Conservation (phyloP, 1,140 invertebrate genomes). For the Drosophila athabasca region DNA sequence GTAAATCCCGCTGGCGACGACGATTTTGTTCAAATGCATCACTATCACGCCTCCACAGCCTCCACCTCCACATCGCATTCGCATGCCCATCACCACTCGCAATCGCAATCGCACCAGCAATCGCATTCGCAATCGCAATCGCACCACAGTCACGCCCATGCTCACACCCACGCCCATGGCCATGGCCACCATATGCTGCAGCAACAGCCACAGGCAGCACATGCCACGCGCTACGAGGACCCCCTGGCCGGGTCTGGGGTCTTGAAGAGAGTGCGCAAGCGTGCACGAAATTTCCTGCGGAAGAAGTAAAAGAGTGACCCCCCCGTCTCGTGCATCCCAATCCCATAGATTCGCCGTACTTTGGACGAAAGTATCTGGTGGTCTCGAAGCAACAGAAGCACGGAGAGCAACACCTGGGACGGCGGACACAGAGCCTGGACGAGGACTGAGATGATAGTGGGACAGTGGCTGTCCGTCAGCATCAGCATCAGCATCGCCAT, state of each 20-base stretch:
- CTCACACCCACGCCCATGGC: constrained; percentile 20
- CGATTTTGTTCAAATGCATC: constrained; percentile 67
- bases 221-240: too few species aligned
- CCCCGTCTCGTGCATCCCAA: constrained; percentile 17
- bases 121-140: constrained; percentile 24
- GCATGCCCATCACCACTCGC: constrained; percentile 35
- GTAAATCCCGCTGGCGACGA: constrained; percentile 71
- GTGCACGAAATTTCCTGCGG: constrained; percentile 81
- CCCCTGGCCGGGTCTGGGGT: constrained; percentile 26
- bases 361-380: constrained; percentile 78
- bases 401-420: constrained; percentile 15
- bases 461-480: constrained; percentile 4
- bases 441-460: constrained; percentile 50
- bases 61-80: constrained; percentile 31
- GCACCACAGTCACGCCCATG: constrained; percentile 49
- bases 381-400: constrained; percentile 54
- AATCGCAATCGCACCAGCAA: constrained; percentile 45
- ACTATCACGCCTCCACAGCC: constrained; percentile 50
- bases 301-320: constrained; percentile 64
- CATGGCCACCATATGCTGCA: constrained; percentile 25
- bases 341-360: constrained; percentile 77
- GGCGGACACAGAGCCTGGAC: constrained; percentile 75
- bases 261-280: constrained; percentile 79
- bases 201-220: constrained; percentile 20
- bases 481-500: constrained; percentile 12